Evolutionary conservation across 2,797 vertebrate species (phyloP).

Genomic region (Babyrousa celebensis): DNA sequence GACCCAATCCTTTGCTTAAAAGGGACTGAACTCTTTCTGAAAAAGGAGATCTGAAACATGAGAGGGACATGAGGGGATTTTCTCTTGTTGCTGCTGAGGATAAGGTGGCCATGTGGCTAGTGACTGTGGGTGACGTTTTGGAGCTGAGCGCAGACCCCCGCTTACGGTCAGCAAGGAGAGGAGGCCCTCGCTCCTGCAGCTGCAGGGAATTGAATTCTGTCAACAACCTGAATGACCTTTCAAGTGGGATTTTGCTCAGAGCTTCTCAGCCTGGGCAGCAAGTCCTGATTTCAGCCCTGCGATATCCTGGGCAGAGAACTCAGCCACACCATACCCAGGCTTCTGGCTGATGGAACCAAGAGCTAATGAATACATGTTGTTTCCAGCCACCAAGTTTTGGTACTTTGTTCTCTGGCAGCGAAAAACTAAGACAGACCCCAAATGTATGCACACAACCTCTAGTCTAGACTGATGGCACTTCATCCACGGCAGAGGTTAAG

Average conservation of each 20-base stretch:
- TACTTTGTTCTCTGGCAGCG: background rate
- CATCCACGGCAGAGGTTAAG: background rate
- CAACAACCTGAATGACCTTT: background rate
- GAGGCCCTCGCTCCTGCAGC: background rate
- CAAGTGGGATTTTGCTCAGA: background rate
- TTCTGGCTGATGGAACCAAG: background rate
- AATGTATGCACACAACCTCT: background rate
- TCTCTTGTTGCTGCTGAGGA: background rate
- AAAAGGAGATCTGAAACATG: constrained; percentile 31
- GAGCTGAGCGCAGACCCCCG: background rate
- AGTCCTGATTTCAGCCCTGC: background rate
- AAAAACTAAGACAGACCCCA: background rate
- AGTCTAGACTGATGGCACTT: background rate
- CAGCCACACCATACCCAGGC: background rate
- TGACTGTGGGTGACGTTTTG: background rate
- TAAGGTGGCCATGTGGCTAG: background rate
- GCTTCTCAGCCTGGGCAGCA: background rate
- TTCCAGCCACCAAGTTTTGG: background rate
- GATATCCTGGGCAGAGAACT: background rate
- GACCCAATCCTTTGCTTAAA: background rate
- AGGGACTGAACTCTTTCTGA: background rate
- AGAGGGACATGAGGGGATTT: background rate
- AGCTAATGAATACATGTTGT: background rate
- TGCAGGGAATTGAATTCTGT: background rate
- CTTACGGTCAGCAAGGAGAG: background rate